Conservation (phyloP, 2,113 vertebrate genomes). For the Pardalotus punctatus region DNA sequence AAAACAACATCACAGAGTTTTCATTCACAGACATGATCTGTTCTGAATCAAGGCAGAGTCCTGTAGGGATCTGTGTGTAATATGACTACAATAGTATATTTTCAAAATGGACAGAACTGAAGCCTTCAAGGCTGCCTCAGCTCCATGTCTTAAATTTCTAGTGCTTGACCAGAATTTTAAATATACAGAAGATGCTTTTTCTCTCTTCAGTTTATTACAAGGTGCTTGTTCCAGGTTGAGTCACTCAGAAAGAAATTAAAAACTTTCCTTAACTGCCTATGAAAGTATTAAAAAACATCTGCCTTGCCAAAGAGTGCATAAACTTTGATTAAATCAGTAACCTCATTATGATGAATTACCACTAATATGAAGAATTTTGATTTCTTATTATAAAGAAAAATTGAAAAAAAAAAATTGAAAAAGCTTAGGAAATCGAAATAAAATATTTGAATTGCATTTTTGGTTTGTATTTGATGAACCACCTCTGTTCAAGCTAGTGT, state of each 20-base stretch:
- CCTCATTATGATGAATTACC: background rate
- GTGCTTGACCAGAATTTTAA: background rate
- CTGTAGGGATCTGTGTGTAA: background rate
- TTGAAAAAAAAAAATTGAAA: background rate
- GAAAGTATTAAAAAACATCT: constrained; percentile 5
- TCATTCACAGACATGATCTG: constrained; percentile 12
- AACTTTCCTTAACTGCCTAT: background rate
- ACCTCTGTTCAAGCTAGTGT: background rate
- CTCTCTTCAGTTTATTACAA: background rate
- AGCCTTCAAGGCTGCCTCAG: background rate
- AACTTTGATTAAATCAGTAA: background rate
- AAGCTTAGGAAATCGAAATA: background rate
- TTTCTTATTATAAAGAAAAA: background rate
- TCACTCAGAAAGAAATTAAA: constrained; percentile 3
- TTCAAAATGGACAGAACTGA: background rate
- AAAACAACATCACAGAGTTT: background rate
- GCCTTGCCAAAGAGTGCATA: background rate
- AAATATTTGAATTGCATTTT: background rate
- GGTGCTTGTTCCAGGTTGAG: background rate
- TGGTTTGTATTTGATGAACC: background rate
- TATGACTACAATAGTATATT: background rate
- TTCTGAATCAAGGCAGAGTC: background rate
- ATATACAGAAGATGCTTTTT: background rate
- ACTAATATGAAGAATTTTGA: background rate
- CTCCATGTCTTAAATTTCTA: background rate